Evolutionary conservation across 2,888 invertebrate genomes (phyloP).

Genomic region (Stenodema calcarata): DNA sequence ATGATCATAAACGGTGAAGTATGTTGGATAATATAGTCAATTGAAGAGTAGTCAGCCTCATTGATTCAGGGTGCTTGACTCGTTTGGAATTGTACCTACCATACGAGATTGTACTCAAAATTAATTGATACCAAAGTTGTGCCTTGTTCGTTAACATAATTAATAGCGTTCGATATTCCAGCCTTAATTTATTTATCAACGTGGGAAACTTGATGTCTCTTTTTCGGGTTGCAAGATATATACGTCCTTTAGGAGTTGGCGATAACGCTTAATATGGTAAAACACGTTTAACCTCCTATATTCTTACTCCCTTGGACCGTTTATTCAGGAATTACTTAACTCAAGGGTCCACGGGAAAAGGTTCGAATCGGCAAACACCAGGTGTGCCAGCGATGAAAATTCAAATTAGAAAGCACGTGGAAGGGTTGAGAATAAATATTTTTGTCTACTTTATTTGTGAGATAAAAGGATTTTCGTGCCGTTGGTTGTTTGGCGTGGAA

Average conservation of each 20-base stretch:
- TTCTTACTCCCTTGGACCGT: not conserved
- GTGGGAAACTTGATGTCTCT: not conserved
- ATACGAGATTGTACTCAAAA: no score
- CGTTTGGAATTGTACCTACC: no score
- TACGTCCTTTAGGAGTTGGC: not conserved
- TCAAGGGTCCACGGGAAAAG: not conserved
- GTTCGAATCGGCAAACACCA: constrained; percentile 7
- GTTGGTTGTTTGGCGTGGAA: not conserved
- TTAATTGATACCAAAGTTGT: no score
- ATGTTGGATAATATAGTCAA: no score
- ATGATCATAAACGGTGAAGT: no score
- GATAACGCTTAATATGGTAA: not conserved
- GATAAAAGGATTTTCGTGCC: not conserved
- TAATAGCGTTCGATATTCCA: no score
- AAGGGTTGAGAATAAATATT: not conserved
- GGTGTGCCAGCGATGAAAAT: not conserved
- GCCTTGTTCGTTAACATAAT: no score
- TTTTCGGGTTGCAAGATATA: not conserved
- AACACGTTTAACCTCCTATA: not conserved
- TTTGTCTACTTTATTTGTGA: not conserved
- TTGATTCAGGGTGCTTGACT: no score
- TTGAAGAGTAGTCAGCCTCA: no score
- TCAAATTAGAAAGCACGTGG: not conserved
- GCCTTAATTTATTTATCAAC: not conserved
- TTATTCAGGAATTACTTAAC: not conserved